Evolutionary conservation across 2,797 vertebrate genomes (phyloP), one percentile per base, ranked within the genome.

Genomic region (Florisuga fusca): DNA sequence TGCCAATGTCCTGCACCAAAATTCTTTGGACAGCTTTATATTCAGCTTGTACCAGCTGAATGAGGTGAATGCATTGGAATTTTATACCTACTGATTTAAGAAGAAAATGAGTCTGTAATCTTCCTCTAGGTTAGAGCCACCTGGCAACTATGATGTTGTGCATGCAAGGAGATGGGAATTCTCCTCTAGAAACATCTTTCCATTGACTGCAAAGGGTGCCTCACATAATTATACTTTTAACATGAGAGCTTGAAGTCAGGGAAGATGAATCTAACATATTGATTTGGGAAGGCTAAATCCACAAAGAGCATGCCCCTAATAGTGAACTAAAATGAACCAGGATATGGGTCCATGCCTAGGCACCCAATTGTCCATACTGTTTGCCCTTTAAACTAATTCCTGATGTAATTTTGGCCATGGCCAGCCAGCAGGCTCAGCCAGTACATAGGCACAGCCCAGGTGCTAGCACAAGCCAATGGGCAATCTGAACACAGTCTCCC

Each of bases 91-190:
- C 55, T 87, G 80, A 94, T 92, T 93, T 87, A 89, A 79, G 53
- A 82, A 67, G 67, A 89, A 62, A 93, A 87, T 0, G 4, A 88
- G 41, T 46, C 67, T 90, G 27, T 84, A 92, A 87, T 90, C 89
- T 90, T 93, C 36, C 31, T 90, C 63, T 84, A 92, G 33, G 43
- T 55, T 94, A 87, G 48, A 94, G 81, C 59, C 87, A 93, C 87
- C 74, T 92, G 89, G 84, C 67, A 95, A 8, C 31, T 41, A 9
- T 41, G 20, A 4, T 45, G 16, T 34, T 62, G 17, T 73, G 7
- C 33, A 17, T 17, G 59, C n/a, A 45, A 74, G 36, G 48, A 93
- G 10, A 92, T 50, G 20, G 63, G 45, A 90, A 78, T 87, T 73
- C 9, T 88, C 22, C 31, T 82, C 45, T 92, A 46, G 31, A 94